Conservation (phyloP, 2,888 invertebrate species). For the Eucriotettix oculatus region DNA sequence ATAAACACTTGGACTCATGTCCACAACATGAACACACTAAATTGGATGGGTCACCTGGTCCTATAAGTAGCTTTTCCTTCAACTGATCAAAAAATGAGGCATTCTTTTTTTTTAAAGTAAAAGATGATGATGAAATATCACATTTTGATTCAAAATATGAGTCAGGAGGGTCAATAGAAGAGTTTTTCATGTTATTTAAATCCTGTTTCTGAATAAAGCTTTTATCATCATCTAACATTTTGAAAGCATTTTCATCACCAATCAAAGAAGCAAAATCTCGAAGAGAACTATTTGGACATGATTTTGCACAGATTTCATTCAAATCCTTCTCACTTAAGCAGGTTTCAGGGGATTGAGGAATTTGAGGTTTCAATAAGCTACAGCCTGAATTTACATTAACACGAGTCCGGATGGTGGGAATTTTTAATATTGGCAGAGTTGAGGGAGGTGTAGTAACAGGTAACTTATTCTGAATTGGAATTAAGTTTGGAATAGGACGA, state of each 20-base stretch:
- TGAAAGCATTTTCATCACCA: slow-evolving; percentile 16
- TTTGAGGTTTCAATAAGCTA: slow-evolving; percentile 17
- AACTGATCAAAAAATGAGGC: slow-evolving; percentile 69
- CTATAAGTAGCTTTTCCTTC: slow-evolving; percentile 53
- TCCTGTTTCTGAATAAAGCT: not conserved
- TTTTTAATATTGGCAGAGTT: slow-evolving; percentile 11
- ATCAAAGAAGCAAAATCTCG: slow-evolving; percentile 37
- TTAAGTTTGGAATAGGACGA: slow-evolving; percentile 58
- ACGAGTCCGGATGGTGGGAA: slow-evolving; percentile 22
- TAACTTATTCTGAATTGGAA: slow-evolving; percentile 35
- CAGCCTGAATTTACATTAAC: slow-evolving; percentile 29
- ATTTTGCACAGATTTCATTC: slow-evolving; percentile 29
- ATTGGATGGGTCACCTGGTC: slow-evolving; percentile 37
- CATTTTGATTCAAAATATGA: not conserved
- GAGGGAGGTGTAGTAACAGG: slow-evolving; percentile 4
- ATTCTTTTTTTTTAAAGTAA: slow-evolving; percentile 41
- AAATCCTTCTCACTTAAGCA: slow-evolving; percentile 28
- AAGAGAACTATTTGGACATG: slow-evolving; percentile 28
- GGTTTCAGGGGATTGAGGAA: slow-evolving; percentile 8
- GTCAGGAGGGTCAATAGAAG: not conserved
- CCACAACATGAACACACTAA: slow-evolving; percentile 53
- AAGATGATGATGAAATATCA: not conserved
- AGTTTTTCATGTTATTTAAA: not conserved
- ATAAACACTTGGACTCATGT: slow-evolving; percentile 61
- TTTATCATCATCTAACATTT: slow-evolving; percentile 16